phyloP scores from a whole-genome alignment of 2,113 vertebrate genomes.

The Callipepla squamata region DNA sequence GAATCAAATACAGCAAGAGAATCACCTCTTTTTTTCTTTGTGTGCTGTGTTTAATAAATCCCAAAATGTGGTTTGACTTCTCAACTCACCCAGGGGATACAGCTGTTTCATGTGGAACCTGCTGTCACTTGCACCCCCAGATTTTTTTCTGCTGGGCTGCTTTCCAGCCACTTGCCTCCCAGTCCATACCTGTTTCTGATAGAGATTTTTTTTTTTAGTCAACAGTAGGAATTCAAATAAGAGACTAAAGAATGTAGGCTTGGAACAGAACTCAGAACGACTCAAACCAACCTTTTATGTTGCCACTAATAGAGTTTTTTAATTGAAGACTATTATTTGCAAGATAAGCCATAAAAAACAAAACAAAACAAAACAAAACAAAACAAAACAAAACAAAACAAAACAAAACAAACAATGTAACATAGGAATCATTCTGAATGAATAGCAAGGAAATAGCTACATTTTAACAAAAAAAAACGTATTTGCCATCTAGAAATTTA shows the following conservation, averaged over 20 bases:
- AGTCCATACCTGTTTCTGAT: no score
- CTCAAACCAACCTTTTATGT: neutral
- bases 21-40: no score
- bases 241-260: neutral
- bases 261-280: neutral
- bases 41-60: no score
- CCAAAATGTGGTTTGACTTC: no score
- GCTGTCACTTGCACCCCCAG: no score
- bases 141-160: no score
- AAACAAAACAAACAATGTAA: neutral
- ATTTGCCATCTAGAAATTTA: neutral
- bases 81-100: no score
- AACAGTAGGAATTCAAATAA: neutral
- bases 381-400: no score
- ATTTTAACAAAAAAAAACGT: neutral
- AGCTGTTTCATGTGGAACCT: no score
- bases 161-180: no score
- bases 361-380: no score
- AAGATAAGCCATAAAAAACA: neutral
- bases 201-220: neutral
- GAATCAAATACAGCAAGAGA: no score
- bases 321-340: neutral
- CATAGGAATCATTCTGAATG: neutral
- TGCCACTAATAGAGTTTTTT: neutral
- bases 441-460: neutral